Base-by-base conservation (phyloP, 2,113 vertebrate genomes). In the Sinosuthora webbiana region DNA sequence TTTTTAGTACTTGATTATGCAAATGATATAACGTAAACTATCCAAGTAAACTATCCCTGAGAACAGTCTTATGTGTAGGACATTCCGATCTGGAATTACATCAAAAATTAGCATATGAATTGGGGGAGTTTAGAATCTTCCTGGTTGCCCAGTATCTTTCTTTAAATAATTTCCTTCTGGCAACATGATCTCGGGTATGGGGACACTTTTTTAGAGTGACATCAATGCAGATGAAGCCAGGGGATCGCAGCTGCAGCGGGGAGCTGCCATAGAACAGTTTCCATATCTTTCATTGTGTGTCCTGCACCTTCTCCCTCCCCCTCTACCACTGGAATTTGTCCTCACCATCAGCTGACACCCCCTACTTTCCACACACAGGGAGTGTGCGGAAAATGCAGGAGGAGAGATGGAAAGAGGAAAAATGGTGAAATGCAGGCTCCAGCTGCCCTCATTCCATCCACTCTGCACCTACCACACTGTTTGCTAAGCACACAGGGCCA, bases 201-300 rank as follows among this genome's bases (percentile, higher is more conserved):
- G 31, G 31, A 59, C 35, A 33, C 5, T 5, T 73, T 9, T 41
- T 42, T 2, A 24, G 9, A 30, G 24, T 1, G 0, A 12, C 0
- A 0, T 30, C 24, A 11, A 2, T 0, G 2, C 55, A 27, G 23
- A 14, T 14, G 5, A 10, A 67, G 53, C 31, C 28, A 3, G 3
- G 2, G 25, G 17, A 10, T 2, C 0, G 2, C 25, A 16, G 18
- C 3, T 20, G 1, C 71, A 33, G 56, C 0, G 0, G 28, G 35
- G 19, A 70, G 45, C 44, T 67, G 68, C 35, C 33, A 6, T 20
- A 10, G 10, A 49, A 11, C 20, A 14, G 2, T 9, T 8, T 57
- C 71, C 3, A 0, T 3, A 6, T 13, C 67, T n/a, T 39, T 3
- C 42, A 7, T 2, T 33, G 10, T n/a, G 30, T 62, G 49, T 39